Evolutionary conservation across 2,113 vertebrate genomes (phyloP).

Genomic region (Neodon shergylaensis): DNA sequence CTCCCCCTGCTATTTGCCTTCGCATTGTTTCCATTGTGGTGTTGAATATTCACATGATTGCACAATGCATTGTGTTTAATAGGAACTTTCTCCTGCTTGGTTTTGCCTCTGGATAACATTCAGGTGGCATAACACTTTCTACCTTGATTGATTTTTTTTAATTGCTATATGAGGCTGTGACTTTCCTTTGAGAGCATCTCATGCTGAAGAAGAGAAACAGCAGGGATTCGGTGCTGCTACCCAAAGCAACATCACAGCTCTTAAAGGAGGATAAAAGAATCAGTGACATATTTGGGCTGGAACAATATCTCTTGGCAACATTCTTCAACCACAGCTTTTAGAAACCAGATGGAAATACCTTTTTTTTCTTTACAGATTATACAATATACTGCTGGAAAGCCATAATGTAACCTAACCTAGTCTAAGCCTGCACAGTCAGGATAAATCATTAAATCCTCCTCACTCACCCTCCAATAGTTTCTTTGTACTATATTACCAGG

Average conservation of each 20-base stretch:
- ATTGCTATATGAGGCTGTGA: background rate
- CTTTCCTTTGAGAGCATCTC: constrained; percentile 57
- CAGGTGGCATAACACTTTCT: constrained; percentile 31
- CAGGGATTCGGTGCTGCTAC: constrained; percentile 8
- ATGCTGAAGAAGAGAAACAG: constrained; percentile 38
- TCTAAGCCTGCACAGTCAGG: background rate
- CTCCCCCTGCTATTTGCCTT: background rate
- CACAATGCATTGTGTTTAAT: background rate
- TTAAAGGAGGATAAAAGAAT: constrained; percentile 60
- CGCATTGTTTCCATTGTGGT: background rate
- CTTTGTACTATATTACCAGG: background rate
- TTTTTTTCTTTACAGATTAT: background rate
- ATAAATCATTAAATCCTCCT: background rate
- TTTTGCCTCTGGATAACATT: constrained; percentile 27
- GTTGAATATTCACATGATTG: background rate
- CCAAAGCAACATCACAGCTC: constrained; percentile 49
- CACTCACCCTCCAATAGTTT: too few relatives aligned
- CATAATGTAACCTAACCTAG: background rate
- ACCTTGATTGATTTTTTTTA: constrained; percentile 55
- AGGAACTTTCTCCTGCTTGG: background rate
- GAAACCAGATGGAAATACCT: constrained; percentile 57
- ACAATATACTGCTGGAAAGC: constrained; percentile 47
- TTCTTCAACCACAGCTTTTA: constrained; percentile 63
- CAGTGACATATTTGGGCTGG: constrained; percentile 57
- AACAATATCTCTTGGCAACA: constrained; percentile 59